These are phyloP conservation scores for Plebejus argus DNA, from an alignment of 2,888 invertebrate genomes.

Conservation along the genomic window DNA sequence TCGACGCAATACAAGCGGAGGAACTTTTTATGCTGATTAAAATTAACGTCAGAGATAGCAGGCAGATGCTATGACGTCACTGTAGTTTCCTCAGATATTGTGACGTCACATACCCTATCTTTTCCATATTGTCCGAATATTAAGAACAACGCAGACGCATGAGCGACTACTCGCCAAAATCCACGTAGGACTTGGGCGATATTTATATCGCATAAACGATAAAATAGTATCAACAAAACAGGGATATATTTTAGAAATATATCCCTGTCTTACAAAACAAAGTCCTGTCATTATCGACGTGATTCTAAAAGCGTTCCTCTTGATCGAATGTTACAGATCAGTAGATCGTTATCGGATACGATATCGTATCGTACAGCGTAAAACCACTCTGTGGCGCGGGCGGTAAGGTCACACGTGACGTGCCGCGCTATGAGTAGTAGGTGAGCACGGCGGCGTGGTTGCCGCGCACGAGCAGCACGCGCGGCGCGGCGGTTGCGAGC, in stretches of 20 bases:
- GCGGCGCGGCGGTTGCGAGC: constrained; percentile 60
- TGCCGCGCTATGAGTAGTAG: constrained; percentile 86
- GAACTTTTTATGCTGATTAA: background rate
- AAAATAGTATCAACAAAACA: background rate
- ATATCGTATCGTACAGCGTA: background rate
- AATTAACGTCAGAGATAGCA: too few relatives aligned
- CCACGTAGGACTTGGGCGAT: too few relatives aligned
- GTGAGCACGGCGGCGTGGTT: constrained; percentile 94
- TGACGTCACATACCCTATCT: background rate
- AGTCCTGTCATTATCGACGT: too few relatives aligned
- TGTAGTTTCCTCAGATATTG: background rate
- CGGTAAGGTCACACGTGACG: background rate
- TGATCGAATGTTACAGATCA: too few relatives aligned
- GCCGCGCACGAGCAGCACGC: constrained; percentile 91
- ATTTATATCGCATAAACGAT: too few relatives aligned
- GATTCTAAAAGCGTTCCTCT: too few relatives aligned
- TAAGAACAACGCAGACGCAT: too few relatives aligned
- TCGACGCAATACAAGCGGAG: too few relatives aligned
- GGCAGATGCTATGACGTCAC: background rate
- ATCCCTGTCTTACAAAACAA: too few relatives aligned
- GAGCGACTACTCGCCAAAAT: too few relatives aligned
- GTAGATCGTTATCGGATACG: too few relatives aligned
- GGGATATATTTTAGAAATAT: background rate
- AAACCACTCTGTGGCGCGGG: background rate
- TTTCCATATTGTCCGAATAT: too few relatives aligned